Percentiles rank a stretch among this genome's conserved stretches.
Evolutionary conservation across 2,113 vertebrate genomes (phyloP).

Genomic region (Petromus typicus): DNA sequence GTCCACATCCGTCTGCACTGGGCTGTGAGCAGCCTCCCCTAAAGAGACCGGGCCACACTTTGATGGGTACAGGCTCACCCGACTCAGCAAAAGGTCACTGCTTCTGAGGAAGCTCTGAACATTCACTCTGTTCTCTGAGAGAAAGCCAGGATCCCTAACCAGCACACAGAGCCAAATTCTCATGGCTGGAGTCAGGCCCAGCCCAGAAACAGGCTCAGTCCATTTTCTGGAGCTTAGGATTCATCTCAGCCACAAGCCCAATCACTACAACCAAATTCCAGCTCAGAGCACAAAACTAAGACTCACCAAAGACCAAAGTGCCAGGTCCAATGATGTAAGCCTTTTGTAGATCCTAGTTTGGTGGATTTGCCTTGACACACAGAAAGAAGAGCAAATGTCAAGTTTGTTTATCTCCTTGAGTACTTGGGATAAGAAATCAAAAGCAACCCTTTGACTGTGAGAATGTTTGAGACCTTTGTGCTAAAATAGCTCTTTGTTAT

Average conservation of each 20-base stretch:
- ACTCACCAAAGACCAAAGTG: neutral
- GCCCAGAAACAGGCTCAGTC: neutral
- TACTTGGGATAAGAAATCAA: neutral
- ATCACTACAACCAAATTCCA: neutral
- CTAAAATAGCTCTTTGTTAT: neutral
- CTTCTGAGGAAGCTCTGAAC: neutral
- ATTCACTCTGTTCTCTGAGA: neutral
- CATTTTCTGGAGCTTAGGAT: neutral
- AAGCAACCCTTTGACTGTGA: neutral
- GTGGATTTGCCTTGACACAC: neutral
- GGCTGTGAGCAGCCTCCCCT: rapidly evolving
- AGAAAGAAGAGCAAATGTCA: neutral
- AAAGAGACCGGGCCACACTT: neutral
- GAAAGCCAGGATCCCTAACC: neutral
- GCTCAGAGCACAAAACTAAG: neutral
- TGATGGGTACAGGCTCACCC: neutral
- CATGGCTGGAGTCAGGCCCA: neutral
- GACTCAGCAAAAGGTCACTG: neutral
- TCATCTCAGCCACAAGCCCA: neutral
- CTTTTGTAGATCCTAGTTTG: neutral
- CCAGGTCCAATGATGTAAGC: neutral
- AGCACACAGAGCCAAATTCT: neutral
- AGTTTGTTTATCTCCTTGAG: neutral
- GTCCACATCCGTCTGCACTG: rapidly evolving
- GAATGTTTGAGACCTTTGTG: neutral